Evolutionary conservation across 1,140 invertebrate genomes (phyloP).

Genomic region (Procambarus virginalis): DNA sequence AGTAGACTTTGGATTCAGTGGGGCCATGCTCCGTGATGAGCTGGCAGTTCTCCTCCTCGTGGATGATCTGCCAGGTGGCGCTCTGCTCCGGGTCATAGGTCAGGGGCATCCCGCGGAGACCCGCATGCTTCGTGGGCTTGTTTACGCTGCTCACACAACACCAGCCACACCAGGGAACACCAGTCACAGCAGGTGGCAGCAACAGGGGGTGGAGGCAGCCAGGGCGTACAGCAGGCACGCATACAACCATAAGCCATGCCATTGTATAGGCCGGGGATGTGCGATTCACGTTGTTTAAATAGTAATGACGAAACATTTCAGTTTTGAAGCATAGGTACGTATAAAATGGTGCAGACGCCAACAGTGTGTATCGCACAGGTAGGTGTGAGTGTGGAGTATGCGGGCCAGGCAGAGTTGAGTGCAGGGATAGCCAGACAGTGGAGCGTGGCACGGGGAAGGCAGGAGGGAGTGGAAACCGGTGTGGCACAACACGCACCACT

Average conservation of each 20-base stretch:
- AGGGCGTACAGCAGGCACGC: neutral
- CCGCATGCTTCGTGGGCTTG: conserved; percentile 65
- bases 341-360: neutral
- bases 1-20: conserved; percentile 70
- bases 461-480: too few species aligned
- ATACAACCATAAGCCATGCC: conserved; percentile 5
- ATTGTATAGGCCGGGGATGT: conserved; percentile 20
- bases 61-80: conserved; percentile 69
- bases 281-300: conserved; percentile 22
- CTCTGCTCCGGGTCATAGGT: conserved; percentile 69
- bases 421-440: neutral
- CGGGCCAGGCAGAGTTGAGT: too few species aligned
- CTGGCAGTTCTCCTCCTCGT: conserved; percentile 69
- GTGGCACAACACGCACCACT: neutral
- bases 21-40: conserved; percentile 70
- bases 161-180: neutral
- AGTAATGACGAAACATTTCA: too few species aligned
- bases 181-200: neutral
- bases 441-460: neutral
- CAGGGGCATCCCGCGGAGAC: conserved; percentile 61
- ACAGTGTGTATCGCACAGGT: conserved; percentile 41
- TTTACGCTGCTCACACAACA: conserved; percentile 58
- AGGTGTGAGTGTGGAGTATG: neutral
- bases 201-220: neutral
- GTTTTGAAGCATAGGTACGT: neutral